Percentiles rank a stretch among this genome's conserved stretches.
Evolutionary conservation across 2,888 invertebrate species (phyloP).

Genomic region (Cerastis leucographa): DNA sequence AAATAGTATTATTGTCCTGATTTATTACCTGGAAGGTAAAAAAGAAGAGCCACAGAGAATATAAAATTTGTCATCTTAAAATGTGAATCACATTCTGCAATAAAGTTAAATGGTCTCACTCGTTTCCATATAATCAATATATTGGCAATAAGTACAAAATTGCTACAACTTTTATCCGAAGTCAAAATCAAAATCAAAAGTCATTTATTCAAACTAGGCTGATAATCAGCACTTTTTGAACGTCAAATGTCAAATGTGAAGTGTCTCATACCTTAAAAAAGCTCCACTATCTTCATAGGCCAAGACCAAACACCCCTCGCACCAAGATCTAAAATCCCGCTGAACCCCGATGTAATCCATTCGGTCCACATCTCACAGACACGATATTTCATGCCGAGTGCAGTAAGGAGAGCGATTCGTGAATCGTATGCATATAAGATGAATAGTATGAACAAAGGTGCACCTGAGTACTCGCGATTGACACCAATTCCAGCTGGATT

Average conservation of each 20-base stretch:
- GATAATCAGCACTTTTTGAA: no score
- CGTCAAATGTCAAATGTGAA: no score
- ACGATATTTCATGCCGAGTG: not conserved
- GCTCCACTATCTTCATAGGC: not conserved
- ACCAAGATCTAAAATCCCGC: not conserved
- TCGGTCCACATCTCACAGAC: not conserved
- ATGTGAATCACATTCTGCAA: not conserved
- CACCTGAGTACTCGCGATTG: slow-evolving; percentile 3
- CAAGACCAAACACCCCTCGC: not conserved
- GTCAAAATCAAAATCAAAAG: no score
- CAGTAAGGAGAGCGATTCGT: not conserved
- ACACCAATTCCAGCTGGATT: not conserved
- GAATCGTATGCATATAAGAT: not conserved
- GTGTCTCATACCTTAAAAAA: no score
- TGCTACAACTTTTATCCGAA: not conserved
- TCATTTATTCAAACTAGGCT: no score
- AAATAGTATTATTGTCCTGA: not conserved
- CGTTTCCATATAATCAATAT: not conserved
- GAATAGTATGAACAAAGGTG: not conserved
- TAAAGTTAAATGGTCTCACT: not conserved
- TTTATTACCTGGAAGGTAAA: not conserved
- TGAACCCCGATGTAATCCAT: not conserved
- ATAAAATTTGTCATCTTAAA: not conserved
- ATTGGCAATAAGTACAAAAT: not conserved
- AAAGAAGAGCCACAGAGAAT: not conserved